A percentile compares a stretch with the other conserved stretches of the same genome.
phyloP scores from a whole-genome alignment of 2,888 invertebrate species.

The Philhelius pedissequus region DNA sequence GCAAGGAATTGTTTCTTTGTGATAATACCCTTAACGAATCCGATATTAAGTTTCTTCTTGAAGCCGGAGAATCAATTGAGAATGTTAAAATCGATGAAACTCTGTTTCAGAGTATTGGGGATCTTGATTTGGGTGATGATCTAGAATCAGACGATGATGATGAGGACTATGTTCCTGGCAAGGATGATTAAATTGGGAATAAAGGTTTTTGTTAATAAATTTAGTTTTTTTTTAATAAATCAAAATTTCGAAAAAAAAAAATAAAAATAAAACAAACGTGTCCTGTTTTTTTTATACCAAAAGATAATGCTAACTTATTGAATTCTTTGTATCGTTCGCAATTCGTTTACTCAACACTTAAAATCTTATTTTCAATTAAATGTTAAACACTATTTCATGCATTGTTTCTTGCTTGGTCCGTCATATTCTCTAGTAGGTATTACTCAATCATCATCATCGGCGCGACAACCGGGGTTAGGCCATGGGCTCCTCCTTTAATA shows the following conservation, averaged over 20 bases:
- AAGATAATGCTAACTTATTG: no score
- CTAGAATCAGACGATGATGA: slow-evolving; percentile 82
- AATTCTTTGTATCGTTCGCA: no score
- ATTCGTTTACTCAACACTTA: no score
- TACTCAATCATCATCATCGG: no score
- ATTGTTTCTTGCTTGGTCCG: no score
- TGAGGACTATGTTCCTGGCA: slow-evolving; percentile 84
- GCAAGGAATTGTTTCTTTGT: slow-evolving; percentile 94
- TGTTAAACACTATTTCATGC: no score
- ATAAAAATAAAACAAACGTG: no score
- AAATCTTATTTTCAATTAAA: no score
- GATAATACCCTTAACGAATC: slow-evolving; percentile 97
- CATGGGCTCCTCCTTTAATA: no score
- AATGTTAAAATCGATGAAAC: slow-evolving; percentile 95
- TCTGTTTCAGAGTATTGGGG: slow-evolving; percentile 93
- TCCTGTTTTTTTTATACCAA: no score
- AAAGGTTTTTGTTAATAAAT: background rate
- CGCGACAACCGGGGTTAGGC: no score
- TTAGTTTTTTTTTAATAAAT: background rate
- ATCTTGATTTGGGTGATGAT: slow-evolving; percentile 82
- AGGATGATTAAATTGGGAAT: slow-evolving; percentile 71
- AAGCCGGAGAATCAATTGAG: slow-evolving; percentile 82
- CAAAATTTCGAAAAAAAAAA: background rate
- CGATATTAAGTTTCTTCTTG: slow-evolving; percentile 96
- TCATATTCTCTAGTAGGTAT: no score